Evolutionary conservation across 2,113 vertebrate genomes (phyloP).

Genomic region (Delphinus delphis): DNA sequence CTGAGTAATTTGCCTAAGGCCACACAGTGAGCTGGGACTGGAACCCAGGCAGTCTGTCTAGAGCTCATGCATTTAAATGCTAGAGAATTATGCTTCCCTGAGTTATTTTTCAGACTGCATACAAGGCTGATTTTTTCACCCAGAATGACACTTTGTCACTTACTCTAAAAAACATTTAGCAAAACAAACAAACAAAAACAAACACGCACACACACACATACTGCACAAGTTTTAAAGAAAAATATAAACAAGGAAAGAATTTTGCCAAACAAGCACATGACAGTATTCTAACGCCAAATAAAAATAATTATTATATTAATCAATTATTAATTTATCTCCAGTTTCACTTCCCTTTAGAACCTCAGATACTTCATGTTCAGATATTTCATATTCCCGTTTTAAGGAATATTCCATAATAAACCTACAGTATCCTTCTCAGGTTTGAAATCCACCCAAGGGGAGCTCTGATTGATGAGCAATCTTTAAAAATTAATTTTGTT

Average conservation of each 20-base stretch:
- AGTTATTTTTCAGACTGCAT: background rate
- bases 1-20: background rate
- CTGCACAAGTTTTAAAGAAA: background rate
- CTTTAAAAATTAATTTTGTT: conserved; percentile 29
- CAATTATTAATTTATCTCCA: background rate
- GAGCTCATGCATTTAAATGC: background rate
- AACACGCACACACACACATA: background rate
- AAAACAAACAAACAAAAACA: background rate
- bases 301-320: background rate
- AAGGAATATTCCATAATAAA: background rate
- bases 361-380: background rate
- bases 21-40: background rate
- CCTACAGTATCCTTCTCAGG: background rate
- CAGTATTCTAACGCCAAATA: background rate
- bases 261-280: background rate
- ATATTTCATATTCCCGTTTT: background rate
- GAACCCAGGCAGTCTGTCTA: background rate
- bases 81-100: background rate
- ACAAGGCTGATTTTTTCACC: background rate
- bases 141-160: background rate
- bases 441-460: background rate
- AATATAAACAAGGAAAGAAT: background rate
- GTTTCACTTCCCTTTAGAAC: background rate
- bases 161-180: background rate
- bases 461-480: background rate